Evolutionary conservation across 2,797 vertebrate genomes (phyloP).

Genomic region (Spinibarbus caldwelli): DNA sequence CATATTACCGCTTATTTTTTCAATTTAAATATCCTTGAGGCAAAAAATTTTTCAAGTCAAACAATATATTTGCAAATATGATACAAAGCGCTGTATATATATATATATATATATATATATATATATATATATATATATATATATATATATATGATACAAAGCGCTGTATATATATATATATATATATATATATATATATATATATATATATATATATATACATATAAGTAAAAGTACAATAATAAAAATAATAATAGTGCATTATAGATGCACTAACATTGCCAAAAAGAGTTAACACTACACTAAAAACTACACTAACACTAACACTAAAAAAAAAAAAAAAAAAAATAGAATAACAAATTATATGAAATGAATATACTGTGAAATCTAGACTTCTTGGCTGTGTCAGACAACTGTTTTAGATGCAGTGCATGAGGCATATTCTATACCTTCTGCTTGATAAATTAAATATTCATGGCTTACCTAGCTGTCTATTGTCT

Average conservation of each 20-base stretch:
- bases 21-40: too few relatives aligned
- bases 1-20: too few relatives aligned
- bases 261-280: background rate
- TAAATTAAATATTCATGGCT: slow-evolving; percentile 86
- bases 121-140: too few relatives aligned
- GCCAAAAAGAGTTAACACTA: background rate
- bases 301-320: too few relatives aligned
- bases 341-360: background rate
- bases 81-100: too few relatives aligned
- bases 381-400: too few relatives aligned
- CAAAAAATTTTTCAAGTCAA: too few relatives aligned
- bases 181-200: too few relatives aligned
- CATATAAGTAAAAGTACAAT: background rate
- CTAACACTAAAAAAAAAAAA: background rate
- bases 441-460: slow-evolving; percentile 80
- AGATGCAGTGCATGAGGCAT: slow-evolving; percentile 77
- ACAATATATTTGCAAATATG: too few relatives aligned
- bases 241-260: background rate
- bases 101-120: too few relatives aligned
- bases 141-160: too few relatives aligned
- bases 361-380: slow-evolving; percentile 23
- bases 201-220: background rate
- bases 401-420: slow-evolving; percentile 70
- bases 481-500: slow-evolving; percentile 84
- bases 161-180: too few relatives aligned